A percentile compares a stretch with the other conserved stretches of the same genome.
These are phyloP conservation scores for Notolepis coatsorum DNA, from an alignment of 2,797 vertebrate species.

Conservation along the genomic window DNA sequence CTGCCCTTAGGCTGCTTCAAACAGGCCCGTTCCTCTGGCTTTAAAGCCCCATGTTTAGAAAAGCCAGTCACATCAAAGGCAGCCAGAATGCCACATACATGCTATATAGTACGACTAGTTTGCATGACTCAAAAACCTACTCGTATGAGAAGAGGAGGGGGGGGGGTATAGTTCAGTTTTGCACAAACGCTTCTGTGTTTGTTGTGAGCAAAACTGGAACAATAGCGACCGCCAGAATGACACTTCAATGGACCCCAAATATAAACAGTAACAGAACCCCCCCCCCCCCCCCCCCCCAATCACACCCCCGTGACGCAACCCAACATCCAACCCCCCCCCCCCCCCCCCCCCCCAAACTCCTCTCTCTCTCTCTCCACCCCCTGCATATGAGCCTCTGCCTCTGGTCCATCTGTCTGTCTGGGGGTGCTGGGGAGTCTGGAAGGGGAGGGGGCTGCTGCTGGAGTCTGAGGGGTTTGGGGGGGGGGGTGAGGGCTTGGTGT, in stretches of 20 bases:
- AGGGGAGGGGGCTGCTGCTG: conserved; percentile 29
- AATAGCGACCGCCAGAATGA: conserved; percentile 42
- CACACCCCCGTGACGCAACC: conserved; percentile 35
- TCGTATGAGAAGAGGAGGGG: no score
- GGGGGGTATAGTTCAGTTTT: background rate
- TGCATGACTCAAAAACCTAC: background rate
- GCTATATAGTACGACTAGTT: background rate
- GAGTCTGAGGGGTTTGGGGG: conserved; percentile 50
- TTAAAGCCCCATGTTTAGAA: conserved; percentile 7
- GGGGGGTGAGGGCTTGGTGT: conserved; percentile 37
- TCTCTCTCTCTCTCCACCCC: conserved; percentile 46
- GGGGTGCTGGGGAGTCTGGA: conserved; percentile 59
- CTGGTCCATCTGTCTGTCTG: conserved; percentile 81
- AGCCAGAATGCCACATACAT: background rate
- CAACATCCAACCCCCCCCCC: conserved; percentile 46
- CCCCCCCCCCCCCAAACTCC: conserved; percentile 48
- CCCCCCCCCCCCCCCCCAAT: conserved; percentile 34
- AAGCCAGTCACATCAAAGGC: background rate
- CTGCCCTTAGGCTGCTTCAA: background rate
- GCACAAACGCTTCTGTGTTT: conserved; percentile 32
- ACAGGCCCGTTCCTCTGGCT: background rate
- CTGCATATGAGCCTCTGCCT: conserved; percentile 54
- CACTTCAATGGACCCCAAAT: conserved; percentile 63
- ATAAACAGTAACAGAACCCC: conserved; percentile 51
- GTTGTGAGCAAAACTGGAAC: conserved; percentile 43